Evolutionary conservation across 1,140 invertebrate species (phyloP).

Genomic region (Branchinecta lynchi): DNA sequence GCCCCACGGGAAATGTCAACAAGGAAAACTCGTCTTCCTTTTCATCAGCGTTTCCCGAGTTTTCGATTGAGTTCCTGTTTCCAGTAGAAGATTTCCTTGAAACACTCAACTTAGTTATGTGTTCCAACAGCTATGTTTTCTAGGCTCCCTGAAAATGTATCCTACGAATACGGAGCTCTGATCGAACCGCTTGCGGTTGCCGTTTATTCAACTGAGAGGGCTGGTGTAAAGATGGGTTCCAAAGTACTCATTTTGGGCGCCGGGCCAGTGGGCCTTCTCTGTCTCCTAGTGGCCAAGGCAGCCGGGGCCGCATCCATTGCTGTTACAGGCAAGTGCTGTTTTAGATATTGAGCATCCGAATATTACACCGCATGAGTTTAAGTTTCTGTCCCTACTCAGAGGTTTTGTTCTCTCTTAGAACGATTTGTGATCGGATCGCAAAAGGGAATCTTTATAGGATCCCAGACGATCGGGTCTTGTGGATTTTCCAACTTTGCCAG

Average conservation of each 20-base stretch:
- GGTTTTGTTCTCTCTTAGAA: too few relatives aligned
- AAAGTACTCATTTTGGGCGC: conserved; percentile 17
- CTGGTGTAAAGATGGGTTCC: conserved; percentile 4
- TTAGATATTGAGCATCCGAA: background rate
- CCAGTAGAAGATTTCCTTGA: too few relatives aligned
- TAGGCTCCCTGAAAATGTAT: conserved; percentile 35
- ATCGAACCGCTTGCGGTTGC: conserved; percentile 36
- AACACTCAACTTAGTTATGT: too few relatives aligned
- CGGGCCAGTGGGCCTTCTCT: conserved; percentile 16
- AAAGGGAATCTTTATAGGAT: too few relatives aligned
- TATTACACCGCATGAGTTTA: background rate
- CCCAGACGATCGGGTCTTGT: too few relatives aligned
- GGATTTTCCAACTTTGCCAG: too few relatives aligned
- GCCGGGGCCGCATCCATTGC: conserved; percentile 15
- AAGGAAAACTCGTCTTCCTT: too few relatives aligned
- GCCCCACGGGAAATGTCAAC: too few relatives aligned
- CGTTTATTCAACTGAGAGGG: conserved; percentile 15
- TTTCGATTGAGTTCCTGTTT: too few relatives aligned
- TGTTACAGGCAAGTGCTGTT: conserved; percentile 13
- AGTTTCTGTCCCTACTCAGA: background rate
- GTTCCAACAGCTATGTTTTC: too few relatives aligned
- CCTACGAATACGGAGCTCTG: conserved; percentile 35
- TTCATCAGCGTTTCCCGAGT: too few relatives aligned
- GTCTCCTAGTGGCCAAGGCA: conserved; percentile 19
- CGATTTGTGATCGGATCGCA: too few relatives aligned